Percentiles rank a stretch among this genome's conserved stretches.
phyloP scores from a whole-genome alignment of 2,888 invertebrate genomes.

The Rotaria sp. region DNA sequence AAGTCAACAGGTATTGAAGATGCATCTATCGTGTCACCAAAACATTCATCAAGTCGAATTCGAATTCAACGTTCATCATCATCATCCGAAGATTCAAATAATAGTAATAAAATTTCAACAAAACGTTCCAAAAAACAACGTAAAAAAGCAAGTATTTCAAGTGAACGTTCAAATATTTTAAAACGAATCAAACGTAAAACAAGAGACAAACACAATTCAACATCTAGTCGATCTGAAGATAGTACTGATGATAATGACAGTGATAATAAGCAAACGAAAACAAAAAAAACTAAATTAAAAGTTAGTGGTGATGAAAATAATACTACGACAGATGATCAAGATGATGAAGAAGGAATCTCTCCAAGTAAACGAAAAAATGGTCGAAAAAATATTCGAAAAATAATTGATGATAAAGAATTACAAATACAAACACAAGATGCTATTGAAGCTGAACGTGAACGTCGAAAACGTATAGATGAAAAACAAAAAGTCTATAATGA shows the following conservation, averaged over 20 bases:
- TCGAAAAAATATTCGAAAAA: slow-evolving; percentile 26
- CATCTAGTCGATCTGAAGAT: no score
- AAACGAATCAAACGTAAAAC: not conserved
- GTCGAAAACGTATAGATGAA: slow-evolving; percentile 36
- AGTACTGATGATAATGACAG: not conserved
- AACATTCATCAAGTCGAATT: not conserved
- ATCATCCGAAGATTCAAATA: not conserved
- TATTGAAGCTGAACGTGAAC: slow-evolving; percentile 34
- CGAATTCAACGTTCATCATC: not conserved
- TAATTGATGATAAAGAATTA: slow-evolving; percentile 8
- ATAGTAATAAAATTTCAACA: not conserved
- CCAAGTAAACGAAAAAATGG: not conserved
- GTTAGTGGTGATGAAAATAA: not conserved
- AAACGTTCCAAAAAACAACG: not conserved
- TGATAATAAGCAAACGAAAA: not conserved
- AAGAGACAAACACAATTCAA: not conserved
- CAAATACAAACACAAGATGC: slow-evolving; percentile 29
- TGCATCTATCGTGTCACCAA: not conserved
- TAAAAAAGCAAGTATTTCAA: not conserved
- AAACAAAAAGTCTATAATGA: slow-evolving; percentile 29
- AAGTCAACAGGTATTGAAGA: no score
- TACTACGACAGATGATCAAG: not conserved
- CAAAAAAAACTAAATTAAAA: not conserved
- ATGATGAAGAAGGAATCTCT: not conserved
- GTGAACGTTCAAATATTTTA: not conserved